These are phyloP conservation scores for Branchipolynoe longqiensis DNA, from an alignment of 2,888 invertebrate species.

Conservation along the genomic window DNA sequence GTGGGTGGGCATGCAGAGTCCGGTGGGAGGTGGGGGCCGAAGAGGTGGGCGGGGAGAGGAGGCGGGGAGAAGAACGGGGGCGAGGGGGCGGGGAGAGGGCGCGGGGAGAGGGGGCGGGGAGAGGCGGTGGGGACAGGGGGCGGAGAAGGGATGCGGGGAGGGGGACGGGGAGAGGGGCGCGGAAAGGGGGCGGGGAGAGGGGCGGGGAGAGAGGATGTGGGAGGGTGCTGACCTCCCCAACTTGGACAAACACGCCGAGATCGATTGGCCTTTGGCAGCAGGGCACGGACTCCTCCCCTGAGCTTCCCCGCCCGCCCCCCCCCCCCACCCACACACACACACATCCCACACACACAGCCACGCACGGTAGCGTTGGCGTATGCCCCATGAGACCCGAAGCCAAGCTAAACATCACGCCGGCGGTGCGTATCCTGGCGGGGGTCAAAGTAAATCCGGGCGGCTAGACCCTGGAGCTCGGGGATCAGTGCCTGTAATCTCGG, in stretches of 20 bases:
- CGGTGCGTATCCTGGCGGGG: background rate
- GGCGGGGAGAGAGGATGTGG: background rate
- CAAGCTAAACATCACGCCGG: slow-evolving; percentile 34
- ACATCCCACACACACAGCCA: background rate
- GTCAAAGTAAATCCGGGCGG: slow-evolving; percentile 11
- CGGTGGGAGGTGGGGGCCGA: background rate
- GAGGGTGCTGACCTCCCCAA: background rate
- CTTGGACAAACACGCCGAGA: slow-evolving; percentile 16
- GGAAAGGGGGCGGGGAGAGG: background rate
- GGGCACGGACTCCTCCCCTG: background rate
- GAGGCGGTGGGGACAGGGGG: background rate
- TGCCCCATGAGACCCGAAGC: background rate
- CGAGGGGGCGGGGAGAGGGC: background rate
- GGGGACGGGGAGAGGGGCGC: background rate
- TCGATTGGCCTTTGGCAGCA: slow-evolving; percentile 42
- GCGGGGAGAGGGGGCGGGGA: background rate
- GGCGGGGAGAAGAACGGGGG: background rate
- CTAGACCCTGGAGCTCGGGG: background rate
- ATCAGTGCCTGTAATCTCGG: background rate
- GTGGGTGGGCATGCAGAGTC: background rate
- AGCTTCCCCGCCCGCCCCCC: slow-evolving; percentile 10
- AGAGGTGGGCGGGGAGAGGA: background rate
- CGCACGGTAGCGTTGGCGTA: background rate
- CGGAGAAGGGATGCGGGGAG: background rate
- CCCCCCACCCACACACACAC: background rate